Conservation (phyloP, 2,797 vertebrate genomes). For the Liparis tanakae region DNA sequence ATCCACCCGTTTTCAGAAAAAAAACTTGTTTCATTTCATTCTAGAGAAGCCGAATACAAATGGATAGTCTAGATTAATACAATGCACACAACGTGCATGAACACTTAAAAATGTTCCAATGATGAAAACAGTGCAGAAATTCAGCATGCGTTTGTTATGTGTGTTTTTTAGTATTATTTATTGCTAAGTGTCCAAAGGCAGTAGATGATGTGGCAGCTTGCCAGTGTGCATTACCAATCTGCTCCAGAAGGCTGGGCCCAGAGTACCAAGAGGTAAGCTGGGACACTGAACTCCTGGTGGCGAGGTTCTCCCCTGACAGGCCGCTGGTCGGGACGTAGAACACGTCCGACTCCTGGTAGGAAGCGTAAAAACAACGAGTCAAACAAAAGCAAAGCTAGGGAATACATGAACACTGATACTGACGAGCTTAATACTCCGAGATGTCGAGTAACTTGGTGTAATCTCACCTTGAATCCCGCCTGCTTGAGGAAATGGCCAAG, state of each 20-base stretch:
- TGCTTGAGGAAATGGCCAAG: constrained; percentile 97
- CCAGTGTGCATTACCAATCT: constrained; percentile 87
- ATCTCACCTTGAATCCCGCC: constrained; percentile 96
- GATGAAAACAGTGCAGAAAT: background rate
- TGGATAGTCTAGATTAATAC: background rate
- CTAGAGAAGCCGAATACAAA: background rate
- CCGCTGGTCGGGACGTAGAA: constrained; percentile 96
- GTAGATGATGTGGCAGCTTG: constrained; percentile 5
- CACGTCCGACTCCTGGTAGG: constrained; percentile 92
- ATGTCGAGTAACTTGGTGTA: background rate
- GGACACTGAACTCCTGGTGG: constrained; percentile 83
- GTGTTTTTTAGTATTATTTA: background rate
- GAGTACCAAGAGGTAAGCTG: constrained; percentile 93
- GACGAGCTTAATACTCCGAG: background rate
- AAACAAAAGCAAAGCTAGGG: background rate
- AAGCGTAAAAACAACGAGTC: background rate
- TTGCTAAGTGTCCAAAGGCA: constrained; percentile 12
- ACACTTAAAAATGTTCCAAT: background rate
- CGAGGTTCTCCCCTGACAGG: constrained; percentile 95
- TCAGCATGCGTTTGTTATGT: background rate
- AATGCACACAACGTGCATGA: background rate
- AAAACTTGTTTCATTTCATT: background rate
- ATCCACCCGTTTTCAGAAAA: background rate
- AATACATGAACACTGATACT: background rate
- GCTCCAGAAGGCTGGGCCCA: constrained; percentile 92